Evolutionary conservation across 1,140 invertebrate genomes (phyloP).

Genomic region (Charaxes varanes): DNA sequence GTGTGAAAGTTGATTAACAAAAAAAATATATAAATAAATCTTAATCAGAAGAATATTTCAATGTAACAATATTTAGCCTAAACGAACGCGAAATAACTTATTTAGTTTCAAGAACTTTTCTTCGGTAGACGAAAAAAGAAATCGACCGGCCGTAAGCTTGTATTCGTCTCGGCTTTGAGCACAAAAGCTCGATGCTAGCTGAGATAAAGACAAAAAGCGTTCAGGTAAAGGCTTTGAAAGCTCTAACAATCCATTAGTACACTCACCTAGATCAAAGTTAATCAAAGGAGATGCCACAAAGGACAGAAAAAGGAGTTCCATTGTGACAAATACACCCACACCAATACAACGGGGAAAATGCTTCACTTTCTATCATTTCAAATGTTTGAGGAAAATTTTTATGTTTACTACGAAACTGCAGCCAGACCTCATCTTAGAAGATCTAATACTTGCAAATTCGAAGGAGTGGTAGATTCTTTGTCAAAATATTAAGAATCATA

Average conservation of each 20-base stretch:
- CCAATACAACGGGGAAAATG: slow-evolving; percentile 7
- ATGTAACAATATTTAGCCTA: no score
- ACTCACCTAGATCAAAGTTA: slow-evolving; percentile 68
- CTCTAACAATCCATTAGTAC: slow-evolving; percentile 54
- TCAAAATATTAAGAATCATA: no score
- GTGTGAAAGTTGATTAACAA: no score
- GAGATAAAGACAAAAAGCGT: slow-evolving; percentile 27
- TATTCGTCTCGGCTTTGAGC: slow-evolving; percentile 6
- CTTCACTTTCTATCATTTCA: slow-evolving; percentile 35
- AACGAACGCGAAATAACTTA: no score
- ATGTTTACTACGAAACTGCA: no score
- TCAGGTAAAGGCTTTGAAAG: slow-evolving; percentile 39
- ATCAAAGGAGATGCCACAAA: slow-evolving; percentile 55
- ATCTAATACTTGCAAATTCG: no score
- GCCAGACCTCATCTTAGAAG: no score
- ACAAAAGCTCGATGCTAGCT: slow-evolving; percentile 7
- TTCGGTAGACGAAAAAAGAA: neutral
- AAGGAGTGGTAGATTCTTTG: no score
- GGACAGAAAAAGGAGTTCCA: slow-evolving; percentile 56
- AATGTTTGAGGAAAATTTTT: no score
- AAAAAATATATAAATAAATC: no score
- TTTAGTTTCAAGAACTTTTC: no score
- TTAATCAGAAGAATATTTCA: no score
- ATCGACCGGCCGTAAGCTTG: neutral
- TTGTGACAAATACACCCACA: slow-evolving; percentile 45